A percentile compares a stretch with the other conserved stretches of the same genome.
Conservation (phyloP, 2,113 vertebrate species). For the Vulpes ferrilata region DNA sequence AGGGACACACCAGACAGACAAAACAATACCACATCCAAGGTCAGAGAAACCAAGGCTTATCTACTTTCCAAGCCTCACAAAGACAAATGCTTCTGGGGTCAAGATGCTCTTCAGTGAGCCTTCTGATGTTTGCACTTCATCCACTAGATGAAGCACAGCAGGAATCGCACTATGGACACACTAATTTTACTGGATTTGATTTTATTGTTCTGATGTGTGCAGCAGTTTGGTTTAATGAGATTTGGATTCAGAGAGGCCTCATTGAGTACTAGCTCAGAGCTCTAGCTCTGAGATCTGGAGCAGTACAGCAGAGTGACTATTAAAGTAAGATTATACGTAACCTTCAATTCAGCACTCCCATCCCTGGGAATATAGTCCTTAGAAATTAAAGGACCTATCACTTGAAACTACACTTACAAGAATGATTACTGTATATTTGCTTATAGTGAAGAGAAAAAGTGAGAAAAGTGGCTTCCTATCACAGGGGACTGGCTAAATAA, state of each 20-base stretch:
- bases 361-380: not conserved
- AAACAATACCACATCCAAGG: not conserved
- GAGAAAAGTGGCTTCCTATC: not conserved
- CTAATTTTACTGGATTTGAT: not conserved
- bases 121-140: not conserved
- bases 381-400: not conserved
- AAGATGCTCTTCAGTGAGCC: not conserved
- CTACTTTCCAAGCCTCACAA: not conserved
- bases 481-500: not conserved
- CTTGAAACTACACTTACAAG: not conserved
- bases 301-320: not conserved
- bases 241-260: not conserved
- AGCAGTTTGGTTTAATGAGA: not conserved
- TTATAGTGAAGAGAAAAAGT: not conserved
- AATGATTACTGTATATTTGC: not conserved
- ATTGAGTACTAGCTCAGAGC: not conserved
- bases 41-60: not conserved
- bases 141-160: not conserved
- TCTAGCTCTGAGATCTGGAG: not conserved
- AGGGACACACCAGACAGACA: not conserved
- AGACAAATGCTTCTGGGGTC: not conserved
- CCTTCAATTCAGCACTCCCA: not conserved
- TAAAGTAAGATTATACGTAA: not conserved
- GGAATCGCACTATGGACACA: not conserved
- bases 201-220: not conserved